Conservation (phyloP, 1,140 invertebrate species). For the Trichoplusia ni region DNA sequence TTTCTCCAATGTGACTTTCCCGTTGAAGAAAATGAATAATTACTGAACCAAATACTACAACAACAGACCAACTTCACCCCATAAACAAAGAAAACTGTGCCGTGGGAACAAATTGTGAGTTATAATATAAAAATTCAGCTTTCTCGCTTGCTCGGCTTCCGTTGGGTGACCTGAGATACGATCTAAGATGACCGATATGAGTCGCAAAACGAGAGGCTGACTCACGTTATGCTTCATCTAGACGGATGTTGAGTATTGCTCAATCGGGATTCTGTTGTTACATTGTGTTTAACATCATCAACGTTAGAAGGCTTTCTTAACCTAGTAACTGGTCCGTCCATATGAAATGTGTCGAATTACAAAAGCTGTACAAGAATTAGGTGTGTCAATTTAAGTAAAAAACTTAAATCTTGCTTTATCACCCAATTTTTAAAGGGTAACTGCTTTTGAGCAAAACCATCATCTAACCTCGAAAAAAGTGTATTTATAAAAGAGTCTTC, state of each 20-base stretch:
- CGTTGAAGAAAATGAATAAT: not conserved
- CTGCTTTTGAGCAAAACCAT: no score
- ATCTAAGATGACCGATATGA: constrained; percentile 63
- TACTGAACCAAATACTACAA: not conserved
- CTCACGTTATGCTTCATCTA: constrained; percentile 52
- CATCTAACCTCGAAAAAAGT: no score
- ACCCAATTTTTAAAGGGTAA: no score
- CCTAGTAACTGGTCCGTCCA: not conserved
- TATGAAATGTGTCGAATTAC: no score
- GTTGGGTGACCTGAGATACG: constrained; percentile 57
- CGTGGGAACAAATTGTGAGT: constrained; percentile 68
- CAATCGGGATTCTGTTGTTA: constrained; percentile 16
- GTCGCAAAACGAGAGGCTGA: constrained; percentile 59
- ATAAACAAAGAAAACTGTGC: constrained; percentile 33
- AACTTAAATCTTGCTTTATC: no score
- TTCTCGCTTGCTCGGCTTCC: constrained; percentile 68
- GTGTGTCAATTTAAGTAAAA: no score
- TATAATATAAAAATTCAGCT: constrained; percentile 71
- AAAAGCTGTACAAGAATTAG: no score
- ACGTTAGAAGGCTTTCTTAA: not conserved
- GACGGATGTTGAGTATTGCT: constrained; percentile 45
- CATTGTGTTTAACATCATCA: constrained; percentile 10
- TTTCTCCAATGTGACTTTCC: no score
- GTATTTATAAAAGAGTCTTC: no score
- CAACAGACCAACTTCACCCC: not conserved